phyloP scores from a whole-genome alignment of 2,888 invertebrate species.

The Brassicogethes aeneus region DNA sequence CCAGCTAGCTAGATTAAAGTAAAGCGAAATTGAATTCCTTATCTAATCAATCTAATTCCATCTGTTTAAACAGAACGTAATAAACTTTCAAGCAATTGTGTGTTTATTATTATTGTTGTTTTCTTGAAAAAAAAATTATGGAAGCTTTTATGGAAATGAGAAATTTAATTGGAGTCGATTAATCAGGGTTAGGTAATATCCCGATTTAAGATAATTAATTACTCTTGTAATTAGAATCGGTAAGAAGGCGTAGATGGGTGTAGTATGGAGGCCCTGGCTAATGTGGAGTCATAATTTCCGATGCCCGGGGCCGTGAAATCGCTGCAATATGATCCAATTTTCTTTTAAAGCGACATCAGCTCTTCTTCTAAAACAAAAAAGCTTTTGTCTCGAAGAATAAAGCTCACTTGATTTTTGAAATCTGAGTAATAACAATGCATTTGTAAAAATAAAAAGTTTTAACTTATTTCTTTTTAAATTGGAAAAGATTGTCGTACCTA shows the following conservation, averaged over 20 bases:
- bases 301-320: not conserved
- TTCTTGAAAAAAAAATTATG: too few relatives aligned
- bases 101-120: too few relatives aligned
- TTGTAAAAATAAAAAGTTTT: constrained; percentile 3
- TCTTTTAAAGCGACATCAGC: not conserved
- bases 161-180: too few relatives aligned
- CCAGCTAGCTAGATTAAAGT: constrained; percentile 27
- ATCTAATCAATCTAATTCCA: constrained; percentile 28
- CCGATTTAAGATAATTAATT: too few relatives aligned
- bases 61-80: constrained; percentile 28
- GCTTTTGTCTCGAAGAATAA: constrained; percentile 1
- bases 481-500: constrained; percentile 17
- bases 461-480: constrained; percentile 5
- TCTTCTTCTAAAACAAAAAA: not conserved
- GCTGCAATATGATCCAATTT: not conserved
- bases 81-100: constrained; percentile 11
- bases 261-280: too few relatives aligned
- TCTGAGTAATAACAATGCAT: not conserved
- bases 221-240: too few relatives aligned
- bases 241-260: too few relatives aligned
- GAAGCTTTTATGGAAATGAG: too few relatives aligned
- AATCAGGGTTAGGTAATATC: too few relatives aligned
- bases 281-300: too few relatives aligned
- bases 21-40: constrained; percentile 27
- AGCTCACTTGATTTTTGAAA: constrained; percentile 4